Base-by-base conservation (phyloP, 1,140 invertebrate genomes). In the Bombus pascuorum region DNA sequence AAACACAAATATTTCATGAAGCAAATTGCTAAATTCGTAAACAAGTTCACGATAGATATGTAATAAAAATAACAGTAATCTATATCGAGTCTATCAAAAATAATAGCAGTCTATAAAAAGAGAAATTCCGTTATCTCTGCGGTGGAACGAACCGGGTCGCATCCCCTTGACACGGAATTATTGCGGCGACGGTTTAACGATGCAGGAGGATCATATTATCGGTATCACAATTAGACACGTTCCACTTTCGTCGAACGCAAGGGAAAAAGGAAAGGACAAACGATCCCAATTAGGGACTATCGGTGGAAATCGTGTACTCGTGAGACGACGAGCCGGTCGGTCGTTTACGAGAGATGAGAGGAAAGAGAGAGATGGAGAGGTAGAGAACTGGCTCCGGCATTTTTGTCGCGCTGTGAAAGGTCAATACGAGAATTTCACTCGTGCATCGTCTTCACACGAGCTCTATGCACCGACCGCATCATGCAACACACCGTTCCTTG, bases 401-500 rank as follows among this genome's bases (percentile, higher is more conserved):
- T 94, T 94, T 94, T 93, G 76, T 89, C 87, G 83, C 86, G 87
- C 91, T 89, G 90, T 90, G 93, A 95, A 95, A 95, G 94, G 94
- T 95, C 94, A 94, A 91, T 93, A 93, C 90, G 91, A 92, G 92
- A 91, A 95, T 95, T 95, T 95, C 94, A 94, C 94, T 94, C 91
- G 94, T 89, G 91, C 89, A 91, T 92, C 92, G 91, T 92, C 91
- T 91, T 92, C 90, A 91, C 90, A 92, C 91, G 88, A 90, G 83
- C 71, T 75, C 86, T 86, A 77, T 86, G 80, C 77, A 57, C 82
- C 82, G 77, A 83, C 82, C 79, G 74, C 78, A 74, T 72, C 81
- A 71, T 65, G 86, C 70, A 80, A 72, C 75, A 62, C 81, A 68
- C 75, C 68, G 86, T 71, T 70, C 81, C 32, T 34, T 32, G 57